Conservation (phyloP, 2,888 invertebrate genomes). For the Macrophya alboannulata region DNA sequence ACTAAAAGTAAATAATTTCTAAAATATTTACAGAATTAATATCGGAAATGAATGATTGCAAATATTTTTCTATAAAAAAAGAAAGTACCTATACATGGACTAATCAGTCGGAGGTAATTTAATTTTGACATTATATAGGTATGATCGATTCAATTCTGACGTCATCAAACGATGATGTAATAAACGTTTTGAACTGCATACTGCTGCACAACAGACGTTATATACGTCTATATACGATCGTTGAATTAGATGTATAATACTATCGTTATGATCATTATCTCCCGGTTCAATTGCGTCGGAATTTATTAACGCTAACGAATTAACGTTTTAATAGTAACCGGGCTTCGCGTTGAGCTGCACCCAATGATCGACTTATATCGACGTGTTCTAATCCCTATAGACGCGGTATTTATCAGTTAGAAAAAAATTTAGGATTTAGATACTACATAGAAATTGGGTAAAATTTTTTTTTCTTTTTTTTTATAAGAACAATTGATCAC, state of each 20-base stretch:
- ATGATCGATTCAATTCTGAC: too few relatives aligned
- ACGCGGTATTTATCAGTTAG: not conserved
- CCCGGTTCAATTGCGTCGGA: constrained; percentile 21
- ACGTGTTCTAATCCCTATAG: not conserved
- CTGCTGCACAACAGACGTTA: not conserved
- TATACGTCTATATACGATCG: not conserved
- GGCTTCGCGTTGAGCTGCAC: not conserved
- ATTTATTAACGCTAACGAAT: constrained; percentile 30
- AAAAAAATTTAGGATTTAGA: not conserved
- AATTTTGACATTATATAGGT: too few relatives aligned
- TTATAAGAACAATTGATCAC: too few relatives aligned
- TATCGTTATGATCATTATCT: constrained; percentile 35
- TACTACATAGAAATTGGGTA: not conserved
- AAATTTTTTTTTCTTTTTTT: too few relatives aligned
- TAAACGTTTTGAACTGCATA: not conserved
- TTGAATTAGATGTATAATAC: constrained; percentile 38
- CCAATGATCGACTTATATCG: not conserved
- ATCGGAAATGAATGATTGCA: too few relatives aligned
- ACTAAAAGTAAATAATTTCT: too few relatives aligned
- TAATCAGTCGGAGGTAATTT: too few relatives aligned
- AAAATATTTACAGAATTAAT: too few relatives aligned
- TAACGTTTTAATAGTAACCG: not conserved
- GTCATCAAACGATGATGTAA: too few relatives aligned
- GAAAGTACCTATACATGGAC: too few relatives aligned
- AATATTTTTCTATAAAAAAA: too few relatives aligned